Percentiles rank a stretch among this genome's conserved stretches.
phyloP scores from a whole-genome alignment of 2,113 vertebrate species.

The Epinephelus cyanopodus region DNA sequence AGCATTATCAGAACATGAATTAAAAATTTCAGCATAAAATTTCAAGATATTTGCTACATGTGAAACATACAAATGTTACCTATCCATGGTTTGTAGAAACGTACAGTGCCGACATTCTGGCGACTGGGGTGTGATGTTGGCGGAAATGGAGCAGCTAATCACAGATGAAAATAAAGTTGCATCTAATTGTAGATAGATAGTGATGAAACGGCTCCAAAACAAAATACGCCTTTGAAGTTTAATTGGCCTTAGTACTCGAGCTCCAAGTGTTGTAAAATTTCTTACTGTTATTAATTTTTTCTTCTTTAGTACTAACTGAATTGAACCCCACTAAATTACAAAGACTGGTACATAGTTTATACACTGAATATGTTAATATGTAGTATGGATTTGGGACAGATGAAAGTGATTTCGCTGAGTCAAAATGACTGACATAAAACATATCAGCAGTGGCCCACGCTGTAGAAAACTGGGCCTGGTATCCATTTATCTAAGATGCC shows the following conservation, averaged over 20 bases:
- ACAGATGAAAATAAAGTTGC: background rate
- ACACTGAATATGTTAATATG: background rate
- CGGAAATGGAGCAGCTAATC: background rate
- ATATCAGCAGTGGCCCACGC: background rate
- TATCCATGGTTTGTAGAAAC: too few relatives aligned
- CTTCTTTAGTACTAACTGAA: too few relatives aligned
- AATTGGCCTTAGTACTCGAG: background rate
- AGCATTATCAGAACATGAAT: too few relatives aligned
- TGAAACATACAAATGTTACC: too few relatives aligned
- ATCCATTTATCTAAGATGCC: background rate
- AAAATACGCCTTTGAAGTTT: background rate
- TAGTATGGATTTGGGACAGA: background rate
- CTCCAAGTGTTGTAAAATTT: background rate
- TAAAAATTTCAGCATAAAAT: too few relatives aligned
- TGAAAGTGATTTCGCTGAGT: background rate
- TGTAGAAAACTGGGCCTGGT: background rate
- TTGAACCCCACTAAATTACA: too few relatives aligned
- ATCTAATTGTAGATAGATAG: background rate
- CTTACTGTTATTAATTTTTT: background rate
- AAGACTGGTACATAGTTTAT: too few relatives aligned
- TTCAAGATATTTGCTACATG: too few relatives aligned
- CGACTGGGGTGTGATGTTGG: too few relatives aligned
- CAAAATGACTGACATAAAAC: background rate
- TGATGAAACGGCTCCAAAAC: background rate
- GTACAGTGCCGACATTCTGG: too few relatives aligned